These are phyloP conservation scores for Theonella swinhoei DNA, from an alignment of 37 sponge, comb jelly and placozoan species.

Conservation along the genomic window DNA sequence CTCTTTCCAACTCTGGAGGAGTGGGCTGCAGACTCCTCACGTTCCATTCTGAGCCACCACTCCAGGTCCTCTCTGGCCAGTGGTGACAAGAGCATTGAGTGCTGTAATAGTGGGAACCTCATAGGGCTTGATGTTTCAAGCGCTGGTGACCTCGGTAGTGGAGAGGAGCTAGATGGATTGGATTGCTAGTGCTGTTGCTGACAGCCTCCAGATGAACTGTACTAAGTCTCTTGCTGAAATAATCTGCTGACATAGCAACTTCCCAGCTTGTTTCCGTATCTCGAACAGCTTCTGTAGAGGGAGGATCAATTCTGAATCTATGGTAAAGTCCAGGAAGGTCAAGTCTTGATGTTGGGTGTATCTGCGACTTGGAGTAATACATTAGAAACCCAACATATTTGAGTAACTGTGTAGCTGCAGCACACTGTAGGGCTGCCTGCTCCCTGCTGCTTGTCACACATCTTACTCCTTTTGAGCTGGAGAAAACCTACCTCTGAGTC, in stretches of 20 bases:
- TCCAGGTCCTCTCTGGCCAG: conserved; percentile 21
- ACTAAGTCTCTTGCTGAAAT: conserved; percentile 7
- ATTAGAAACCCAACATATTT: conserved; percentile 16
- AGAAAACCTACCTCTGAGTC: conserved; percentile 5
- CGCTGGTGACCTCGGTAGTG: not conserved
- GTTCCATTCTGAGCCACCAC: conserved; percentile 31
- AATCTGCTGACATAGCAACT: not conserved
- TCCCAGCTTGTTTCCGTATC: not conserved
- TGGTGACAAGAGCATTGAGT: too few species aligned
- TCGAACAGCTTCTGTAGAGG: not conserved
- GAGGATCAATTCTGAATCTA: conserved; percentile 13
- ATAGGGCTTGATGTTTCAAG: not conserved
- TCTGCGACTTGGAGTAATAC: conserved; percentile 1
- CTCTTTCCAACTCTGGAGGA: conserved; percentile 3
- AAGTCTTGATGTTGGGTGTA: not conserved
- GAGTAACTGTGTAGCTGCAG: not conserved
- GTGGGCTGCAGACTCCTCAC: conserved; percentile 6
- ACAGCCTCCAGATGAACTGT: not conserved
- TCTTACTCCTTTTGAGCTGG: not conserved
- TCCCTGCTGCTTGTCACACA: not conserved
- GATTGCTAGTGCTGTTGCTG: conserved; percentile 9
- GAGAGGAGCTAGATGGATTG: not conserved
- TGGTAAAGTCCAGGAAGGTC: not conserved
- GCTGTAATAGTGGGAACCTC: not conserved
- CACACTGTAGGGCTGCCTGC: not conserved